Evolutionary conservation across 1,140 invertebrate species (phyloP).

Genomic region (Physella acuta): DNA sequence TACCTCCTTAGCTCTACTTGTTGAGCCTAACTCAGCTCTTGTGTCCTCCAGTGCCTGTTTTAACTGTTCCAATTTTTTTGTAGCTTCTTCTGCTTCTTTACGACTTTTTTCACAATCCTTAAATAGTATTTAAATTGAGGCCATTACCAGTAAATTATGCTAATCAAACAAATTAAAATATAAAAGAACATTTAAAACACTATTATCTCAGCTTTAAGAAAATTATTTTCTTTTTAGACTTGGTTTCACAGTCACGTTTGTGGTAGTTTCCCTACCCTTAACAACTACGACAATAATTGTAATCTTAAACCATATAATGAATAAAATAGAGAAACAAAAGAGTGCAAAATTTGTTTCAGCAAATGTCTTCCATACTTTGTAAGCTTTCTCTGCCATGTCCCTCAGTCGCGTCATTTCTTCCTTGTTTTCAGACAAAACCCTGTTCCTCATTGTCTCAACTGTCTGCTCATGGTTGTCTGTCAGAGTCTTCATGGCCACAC

Average conservation of each 20-base stretch:
- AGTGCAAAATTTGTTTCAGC: not conserved
- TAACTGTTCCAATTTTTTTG: conserved; percentile 59
- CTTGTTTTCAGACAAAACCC: not conserved
- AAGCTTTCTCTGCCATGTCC: conserved; percentile 27
- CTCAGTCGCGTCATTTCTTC: conserved; percentile 16
- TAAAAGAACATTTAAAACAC: not conserved
- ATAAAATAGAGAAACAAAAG: too few species aligned
- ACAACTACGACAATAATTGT: too few species aligned
- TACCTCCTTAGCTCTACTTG: conserved; percentile 1
- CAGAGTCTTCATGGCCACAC: conserved; percentile 48
- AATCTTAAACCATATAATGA: too few species aligned
- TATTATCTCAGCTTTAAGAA: not conserved
- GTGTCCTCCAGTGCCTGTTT: conserved; percentile 12
- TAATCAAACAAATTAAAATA: not conserved
- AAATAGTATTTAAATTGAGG: not conserved
- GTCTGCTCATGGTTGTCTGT: conserved; percentile 40
- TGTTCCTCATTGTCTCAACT: conserved; percentile 21
- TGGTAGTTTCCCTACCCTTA: not conserved
- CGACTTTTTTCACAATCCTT: conserved; percentile 29
- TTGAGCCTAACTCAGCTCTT: not conserved
- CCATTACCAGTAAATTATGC: not conserved
- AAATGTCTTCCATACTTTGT: conserved; percentile 15
- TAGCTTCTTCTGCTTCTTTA: conserved; percentile 27
- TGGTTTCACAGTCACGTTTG: too few species aligned
- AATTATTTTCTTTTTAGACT: not conserved